Evolutionary conservation across 2,797 vertebrate genomes (phyloP).

Genomic region (Coracias cyanogaster): DNA sequence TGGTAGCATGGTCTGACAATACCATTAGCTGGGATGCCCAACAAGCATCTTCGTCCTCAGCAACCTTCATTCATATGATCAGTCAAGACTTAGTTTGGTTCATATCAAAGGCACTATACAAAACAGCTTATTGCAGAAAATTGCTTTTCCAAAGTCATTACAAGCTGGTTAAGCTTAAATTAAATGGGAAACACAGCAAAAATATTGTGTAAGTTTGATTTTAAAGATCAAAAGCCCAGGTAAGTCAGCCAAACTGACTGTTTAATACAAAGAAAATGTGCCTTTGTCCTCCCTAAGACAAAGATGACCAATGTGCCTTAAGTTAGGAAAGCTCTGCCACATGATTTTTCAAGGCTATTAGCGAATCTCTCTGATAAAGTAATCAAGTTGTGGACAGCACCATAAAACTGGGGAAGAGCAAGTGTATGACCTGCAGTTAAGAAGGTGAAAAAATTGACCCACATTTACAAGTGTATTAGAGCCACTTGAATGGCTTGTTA

Average conservation of each 20-base stretch:
- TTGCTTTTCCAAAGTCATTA: background rate
- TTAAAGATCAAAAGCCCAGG: background rate
- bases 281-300: background rate
- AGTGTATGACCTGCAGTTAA: conserved; percentile 22
- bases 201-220: background rate
- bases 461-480: conserved; percentile 52
- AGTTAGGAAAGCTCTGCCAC: background rate
- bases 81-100: background rate
- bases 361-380: background rate
- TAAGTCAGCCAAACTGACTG: background rate
- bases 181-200: background rate
- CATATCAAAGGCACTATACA: background rate
- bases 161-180: background rate
- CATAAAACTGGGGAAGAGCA: background rate
- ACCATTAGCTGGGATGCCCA: background rate
- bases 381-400: background rate
- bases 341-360: background rate
- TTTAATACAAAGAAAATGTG: background rate
- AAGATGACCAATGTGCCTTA: background rate
- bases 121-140: background rate
- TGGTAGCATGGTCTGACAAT: background rate
- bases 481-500: conserved; percentile 30
- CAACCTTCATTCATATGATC: background rate
- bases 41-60: background rate
- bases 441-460: conserved; percentile 46